Evolutionary conservation across 2,113 vertebrate species (phyloP).

Genomic region (Varanus komodoensis): DNA sequence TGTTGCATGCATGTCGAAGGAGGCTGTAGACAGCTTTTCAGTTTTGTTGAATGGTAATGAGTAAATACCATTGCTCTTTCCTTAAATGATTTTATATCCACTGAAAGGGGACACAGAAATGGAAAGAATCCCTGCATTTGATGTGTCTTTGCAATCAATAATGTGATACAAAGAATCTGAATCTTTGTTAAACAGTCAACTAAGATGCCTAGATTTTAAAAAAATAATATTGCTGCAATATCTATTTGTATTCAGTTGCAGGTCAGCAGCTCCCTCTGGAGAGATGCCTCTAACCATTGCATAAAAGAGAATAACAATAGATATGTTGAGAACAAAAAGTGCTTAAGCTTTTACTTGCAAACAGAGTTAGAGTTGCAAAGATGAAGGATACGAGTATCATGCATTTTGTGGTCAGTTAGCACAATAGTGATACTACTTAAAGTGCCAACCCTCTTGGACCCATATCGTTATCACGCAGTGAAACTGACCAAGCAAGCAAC

Average conservation of each 20-base stretch:
- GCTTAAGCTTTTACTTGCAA: not conserved
- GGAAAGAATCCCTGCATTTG: not conserved
- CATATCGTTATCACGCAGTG: not conserved
- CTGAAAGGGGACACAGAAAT: not conserved
- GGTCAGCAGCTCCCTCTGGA: not conserved
- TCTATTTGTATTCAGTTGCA: not conserved
- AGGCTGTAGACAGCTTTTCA: not conserved
- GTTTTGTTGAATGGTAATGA: not conserved
- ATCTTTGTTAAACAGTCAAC: not conserved
- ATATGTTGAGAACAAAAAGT: not conserved
- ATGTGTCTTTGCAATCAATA: not conserved
- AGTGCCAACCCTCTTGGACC: conserved; percentile 54
- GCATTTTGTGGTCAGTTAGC: conserved; percentile 43
- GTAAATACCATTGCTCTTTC: not conserved
- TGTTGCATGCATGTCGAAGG: not conserved
- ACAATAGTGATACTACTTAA: conserved; percentile 31
- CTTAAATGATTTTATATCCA: not conserved
- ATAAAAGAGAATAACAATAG: not conserved
- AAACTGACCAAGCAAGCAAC: conserved; percentile 21
- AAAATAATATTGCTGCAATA: not conserved
- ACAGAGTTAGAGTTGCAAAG: conserved; percentile 2
- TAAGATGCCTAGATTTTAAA: conserved; percentile 7
- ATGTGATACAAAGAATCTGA: not conserved
- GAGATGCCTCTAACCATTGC: accelerated
- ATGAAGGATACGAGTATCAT: conserved; percentile 29